Evolutionary conservation across 2,797 vertebrate species (phyloP).

Genomic region (Enteromius fasciolatus): DNA sequence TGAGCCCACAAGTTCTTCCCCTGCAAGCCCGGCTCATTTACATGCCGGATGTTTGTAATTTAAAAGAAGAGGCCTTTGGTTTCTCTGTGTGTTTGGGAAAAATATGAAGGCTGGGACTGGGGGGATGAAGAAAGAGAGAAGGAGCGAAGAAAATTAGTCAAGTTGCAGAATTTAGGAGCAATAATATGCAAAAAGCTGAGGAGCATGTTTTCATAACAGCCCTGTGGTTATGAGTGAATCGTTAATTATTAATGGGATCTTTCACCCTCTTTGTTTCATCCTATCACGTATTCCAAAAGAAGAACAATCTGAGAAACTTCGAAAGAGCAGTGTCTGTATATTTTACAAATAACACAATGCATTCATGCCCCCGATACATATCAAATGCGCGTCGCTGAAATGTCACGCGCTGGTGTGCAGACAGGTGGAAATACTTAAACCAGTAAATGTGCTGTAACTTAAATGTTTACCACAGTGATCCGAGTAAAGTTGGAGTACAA

Average conservation of each 20-base stretch:
- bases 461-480: conserved; percentile 23
- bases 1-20: conserved; percentile 62
- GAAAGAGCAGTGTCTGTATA: conserved; percentile 57
- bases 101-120: conserved; percentile 55
- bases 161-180: conserved; percentile 63
- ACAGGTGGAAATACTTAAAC: conserved; percentile 42
- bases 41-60: conserved; percentile 62
- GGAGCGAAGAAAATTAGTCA: conserved; percentile 59
- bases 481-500: background rate
- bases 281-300: conserved; percentile 55
- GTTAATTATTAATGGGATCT: conserved; percentile 65
- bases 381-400: conserved; percentile 53
- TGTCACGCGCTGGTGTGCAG: conserved; percentile 30
- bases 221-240: conserved; percentile 57
- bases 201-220: conserved; percentile 51
- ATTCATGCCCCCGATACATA: conserved; percentile 46
- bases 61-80: conserved; percentile 55
- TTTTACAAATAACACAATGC: conserved; percentile 51
- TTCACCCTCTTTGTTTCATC: conserved; percentile 60
- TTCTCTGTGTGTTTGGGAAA: conserved; percentile 55
- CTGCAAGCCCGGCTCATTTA: conserved; percentile 65
- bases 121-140: conserved; percentile 64
- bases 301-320: conserved; percentile 54
- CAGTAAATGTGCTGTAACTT: conserved; percentile 18
- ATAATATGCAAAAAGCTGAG: conserved; percentile 67